These are phyloP conservation scores for Petrolisthes manimaculis DNA, from an alignment of 2,888 invertebrate genomes.

Conservation along the genomic window DNA sequence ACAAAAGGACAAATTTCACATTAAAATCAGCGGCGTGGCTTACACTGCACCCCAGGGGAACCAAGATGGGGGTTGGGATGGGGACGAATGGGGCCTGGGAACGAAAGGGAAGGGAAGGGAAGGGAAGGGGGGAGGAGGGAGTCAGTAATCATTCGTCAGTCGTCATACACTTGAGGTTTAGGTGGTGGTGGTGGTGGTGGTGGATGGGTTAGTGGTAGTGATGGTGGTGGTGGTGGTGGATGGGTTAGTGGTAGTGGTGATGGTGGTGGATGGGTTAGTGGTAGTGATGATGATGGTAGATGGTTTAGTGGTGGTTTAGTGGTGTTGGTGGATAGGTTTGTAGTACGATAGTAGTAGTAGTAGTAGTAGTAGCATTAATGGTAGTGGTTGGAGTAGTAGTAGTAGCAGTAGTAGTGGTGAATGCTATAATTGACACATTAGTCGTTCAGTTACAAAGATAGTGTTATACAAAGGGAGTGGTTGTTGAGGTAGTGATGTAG, in stretches of 20 bases:
- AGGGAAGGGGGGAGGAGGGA: conserved; percentile 1
- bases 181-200: conserved; percentile 15
- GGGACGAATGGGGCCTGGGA: conserved; percentile 36
- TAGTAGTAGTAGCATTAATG: not conserved
- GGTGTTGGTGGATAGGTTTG: not conserved
- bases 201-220: not conserved
- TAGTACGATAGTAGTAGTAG: not conserved
- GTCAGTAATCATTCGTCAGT: no score
- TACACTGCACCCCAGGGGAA: conserved; percentile 35
- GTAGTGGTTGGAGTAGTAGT: no score
- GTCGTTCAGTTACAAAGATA: no score
- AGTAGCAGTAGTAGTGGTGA: no score
- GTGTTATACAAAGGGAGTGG: no score
- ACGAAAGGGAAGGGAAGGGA: conserved; percentile 26
- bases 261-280: not conserved
- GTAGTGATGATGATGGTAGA: no score
- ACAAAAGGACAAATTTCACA: conserved; percentile 54
- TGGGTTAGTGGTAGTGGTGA: not conserved
- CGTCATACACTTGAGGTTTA: conserved; percentile 20
- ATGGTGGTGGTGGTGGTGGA: no score
- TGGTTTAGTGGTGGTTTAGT: not conserved
- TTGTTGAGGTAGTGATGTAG: not conserved
- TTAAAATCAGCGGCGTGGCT: conserved; percentile 53
- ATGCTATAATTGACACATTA: no score
- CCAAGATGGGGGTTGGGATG: conserved; percentile 53